Evolutionary conservation across 2,888 invertebrate genomes (phyloP), one percentile per base, ranked within the genome.

Genomic region (Ormia ochracea): DNA sequence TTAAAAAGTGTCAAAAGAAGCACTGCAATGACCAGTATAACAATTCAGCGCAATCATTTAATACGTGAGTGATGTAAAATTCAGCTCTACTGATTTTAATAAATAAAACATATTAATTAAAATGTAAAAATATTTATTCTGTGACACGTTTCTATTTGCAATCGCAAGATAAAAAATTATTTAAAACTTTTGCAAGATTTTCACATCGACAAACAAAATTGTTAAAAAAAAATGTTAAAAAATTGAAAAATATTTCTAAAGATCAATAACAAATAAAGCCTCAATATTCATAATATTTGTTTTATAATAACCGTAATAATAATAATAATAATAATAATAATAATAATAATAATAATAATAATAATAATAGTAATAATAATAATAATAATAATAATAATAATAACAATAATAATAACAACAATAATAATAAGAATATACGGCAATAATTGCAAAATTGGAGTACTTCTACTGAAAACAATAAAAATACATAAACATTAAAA

Each of bases 51-150:
- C 19, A 19, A 33, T 2, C 14, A 52, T 66, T 48, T 28, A 28
- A 10, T 21, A 63, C 63, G 54, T 56, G 63, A 56, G 73, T 56
- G 73, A 45, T 45, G 43, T 36, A 28, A 73, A 73, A 36, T 38
- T 28, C 26, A 50, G 9, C 41, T n/a, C 48, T 14, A 41, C 43
- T 54, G 9, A 21, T 4, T 38, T n/a, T 31, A 59, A 31, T 28
- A 59, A 38, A 48, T 50, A 59, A 58, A 21, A 41, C 0, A 14
- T 31, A 59, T 38, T 28, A 28, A 52, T 52, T 50, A 5, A 3
- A 52, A 52, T 61, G 45, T 28, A 33, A 19, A 61, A 19, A n/a
- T 12, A 26, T 41, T 43, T 50, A n/a, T 50, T 45, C 23, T 14
- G 21, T n/a, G 21, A 14, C 28, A 28, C 28, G 14, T 50, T 65